phyloP scores from a whole-genome alignment of 1,140 invertebrate genomes.

The fruit fly (Drosophila melanogaster) region DNA sequence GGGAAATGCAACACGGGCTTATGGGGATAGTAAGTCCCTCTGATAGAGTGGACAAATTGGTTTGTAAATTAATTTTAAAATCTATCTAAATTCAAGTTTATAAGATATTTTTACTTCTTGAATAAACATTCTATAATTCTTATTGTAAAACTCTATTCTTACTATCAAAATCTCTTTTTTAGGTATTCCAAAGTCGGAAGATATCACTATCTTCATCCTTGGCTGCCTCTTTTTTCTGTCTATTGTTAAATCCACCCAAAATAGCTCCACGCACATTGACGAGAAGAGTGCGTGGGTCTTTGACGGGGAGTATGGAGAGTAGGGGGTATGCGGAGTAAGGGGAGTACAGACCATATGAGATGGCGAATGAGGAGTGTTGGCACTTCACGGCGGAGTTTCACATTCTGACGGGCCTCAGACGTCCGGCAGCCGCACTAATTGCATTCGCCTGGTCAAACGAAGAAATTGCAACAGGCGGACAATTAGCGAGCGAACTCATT shows the following conservation, averaged over 20 bases:
- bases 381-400: conserved; percentile 38
- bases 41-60: no score
- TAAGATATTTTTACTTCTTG: no score
- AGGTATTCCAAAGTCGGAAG: neutral
- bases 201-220: neutral
- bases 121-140: no score
- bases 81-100: no score
- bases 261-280: conserved; percentile 55
- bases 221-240: conserved; percentile 1
- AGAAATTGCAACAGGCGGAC: conserved; percentile 52
- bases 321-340: neutral
- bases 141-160: no score
- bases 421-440: conserved; percentile 63
- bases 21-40: no score
- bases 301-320: neutral
- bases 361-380: conserved; percentile 1
- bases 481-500: conserved; percentile 46
- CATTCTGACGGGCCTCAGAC: conserved; percentile 67
- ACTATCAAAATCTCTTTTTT: neutral
- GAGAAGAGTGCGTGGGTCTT: conserved; percentile 14
- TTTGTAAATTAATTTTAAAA: no score
- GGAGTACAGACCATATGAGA: neutral
- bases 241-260: conserved; percentile 57
- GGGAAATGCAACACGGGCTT: no score
- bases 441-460: conserved; percentile 45